Evolutionary conservation across 2,113 vertebrate genomes (phyloP), one percentile per base, ranked within the genome.

Genomic region (Epinephelus fuscoguttatus): DNA sequence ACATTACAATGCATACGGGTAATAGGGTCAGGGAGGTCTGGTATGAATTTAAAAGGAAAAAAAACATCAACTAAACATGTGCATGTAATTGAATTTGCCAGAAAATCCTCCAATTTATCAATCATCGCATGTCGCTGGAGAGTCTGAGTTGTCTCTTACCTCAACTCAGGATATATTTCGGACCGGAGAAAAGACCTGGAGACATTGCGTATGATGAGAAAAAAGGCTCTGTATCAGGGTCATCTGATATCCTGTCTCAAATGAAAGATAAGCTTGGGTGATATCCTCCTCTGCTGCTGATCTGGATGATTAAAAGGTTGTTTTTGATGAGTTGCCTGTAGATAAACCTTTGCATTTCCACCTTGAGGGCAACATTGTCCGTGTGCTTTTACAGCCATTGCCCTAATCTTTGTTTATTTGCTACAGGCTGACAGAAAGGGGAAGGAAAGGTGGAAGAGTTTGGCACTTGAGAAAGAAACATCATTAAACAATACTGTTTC

Each of bases 241-340:
- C 72, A 84, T 82, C 88, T 89, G 84, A 90, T 93, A 90, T 89
- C 88, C 90, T 61, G 84, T 85, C 86, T 88, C 82, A 86, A 92
- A 92, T 90, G 81, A 93, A 93, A 84, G 88, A 86, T 90, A 87
- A 90, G 67, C 80, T 23, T 1, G 25, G 84, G 61, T 91, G 72
- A 90, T 90, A 91, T 84, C 87, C 85, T 91, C 73, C 63, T 66
- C 67, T 72, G 69, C 14, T 55, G 37, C 76, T 78, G 86, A 91
- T 82, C 83, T 25, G 45, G 63, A 30, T 80, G 91, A 90, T 92
- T 89, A 88, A 91, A 89, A 81, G 84, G 73, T 84, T 88, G 83
- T 84, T 89, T 91, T 81, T 89, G 82, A 90, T 83, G 75, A 87
- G 56, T 70, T 79, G 79, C 42, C 19, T 78, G 21, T 8, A 74